Evolutionary conservation across 2,113 vertebrate genomes (phyloP), one percentile per base, ranked within the genome.

Genomic region (Pachyramphus minor): DNA sequence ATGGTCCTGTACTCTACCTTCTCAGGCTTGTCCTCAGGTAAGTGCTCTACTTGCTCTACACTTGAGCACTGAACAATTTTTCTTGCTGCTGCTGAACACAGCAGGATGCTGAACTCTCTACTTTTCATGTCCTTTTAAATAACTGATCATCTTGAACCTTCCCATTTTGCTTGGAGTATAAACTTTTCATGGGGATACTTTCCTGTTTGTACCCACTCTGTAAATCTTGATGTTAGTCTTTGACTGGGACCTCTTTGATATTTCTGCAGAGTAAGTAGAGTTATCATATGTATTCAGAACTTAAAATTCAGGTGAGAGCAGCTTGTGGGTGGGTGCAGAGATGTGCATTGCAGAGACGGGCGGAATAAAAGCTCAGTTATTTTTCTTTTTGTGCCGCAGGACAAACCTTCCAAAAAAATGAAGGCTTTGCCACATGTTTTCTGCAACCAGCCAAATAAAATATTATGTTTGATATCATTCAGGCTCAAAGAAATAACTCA

Each of bases 381-480:
- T 93, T 87, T 90, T 88, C 64, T 44, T 83, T 81, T 84, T 53
- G 37, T 66, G 55, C 77, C 11, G 1, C 59, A 85, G 77, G 73
- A 77, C 55, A 87, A 89, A 80, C 31, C 6, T 89, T 88, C 47
- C 19, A 27, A 37, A 82, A 81, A 89, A 90, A 85, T 55, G 30
- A 77, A 89, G n/a, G 28, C 68, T 88, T 80, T 75, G 55, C 80
- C 93, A 90, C 76, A 80, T 83, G n/a, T 87, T 90, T 87, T 75
- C 49, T 68, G 3, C 81, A 77, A 68, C 13, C 4, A 13, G 83
- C 94, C 89, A 96, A 96, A 75, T 74, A 66, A 94, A 97, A 96
- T 78, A 95, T 79, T 88, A 75, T 90, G 58, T 53, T 87, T 87
- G 77, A 74, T 90, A 82, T 66, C 47, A 58, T 82, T 95, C 16